Evolutionary conservation across 2,888 invertebrate species (phyloP).

Genomic region (Tanypteryx hageni): DNA sequence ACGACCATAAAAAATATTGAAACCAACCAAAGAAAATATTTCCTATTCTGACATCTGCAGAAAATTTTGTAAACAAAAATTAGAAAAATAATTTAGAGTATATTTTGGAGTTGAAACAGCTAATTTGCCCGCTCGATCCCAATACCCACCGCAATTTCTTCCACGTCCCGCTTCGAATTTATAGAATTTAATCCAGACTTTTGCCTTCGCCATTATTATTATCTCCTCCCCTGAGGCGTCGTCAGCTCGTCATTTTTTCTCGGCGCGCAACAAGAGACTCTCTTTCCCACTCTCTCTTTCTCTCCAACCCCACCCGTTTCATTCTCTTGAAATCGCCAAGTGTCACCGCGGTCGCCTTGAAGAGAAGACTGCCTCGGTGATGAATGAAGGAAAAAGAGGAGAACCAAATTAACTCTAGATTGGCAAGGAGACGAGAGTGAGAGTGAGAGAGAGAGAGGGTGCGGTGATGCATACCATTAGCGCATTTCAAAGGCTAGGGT

Average conservation of each 20-base stretch:
- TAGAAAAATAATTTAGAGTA: not conserved
- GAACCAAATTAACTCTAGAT: not conserved
- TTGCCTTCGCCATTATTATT: not conserved
- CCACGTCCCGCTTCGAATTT: not conserved
- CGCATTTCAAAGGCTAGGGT: too few relatives aligned
- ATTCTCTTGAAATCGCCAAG: not conserved
- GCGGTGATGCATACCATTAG: not conserved
- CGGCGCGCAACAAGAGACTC: not conserved
- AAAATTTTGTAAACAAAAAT: not conserved
- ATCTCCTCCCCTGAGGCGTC: not conserved
- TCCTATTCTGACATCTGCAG: too few relatives aligned
- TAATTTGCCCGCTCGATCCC: not conserved
- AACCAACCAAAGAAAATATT: too few relatives aligned
- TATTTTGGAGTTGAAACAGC: not conserved
- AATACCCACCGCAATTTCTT: not conserved
- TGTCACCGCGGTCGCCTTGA: not conserved
- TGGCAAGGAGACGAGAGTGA: not conserved
- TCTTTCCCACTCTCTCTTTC: not conserved
- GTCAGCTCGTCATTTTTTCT: not conserved
- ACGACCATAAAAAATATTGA: too few relatives aligned
- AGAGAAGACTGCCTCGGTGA: not conserved
- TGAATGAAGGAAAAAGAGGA: constrained; percentile 5
- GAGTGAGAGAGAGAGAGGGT: not conserved
- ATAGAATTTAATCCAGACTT: not conserved
- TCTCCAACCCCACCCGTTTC: not conserved